phyloP scores from a whole-genome alignment of 2,113 vertebrate genomes.

The Mormyrus lacerda region DNA sequence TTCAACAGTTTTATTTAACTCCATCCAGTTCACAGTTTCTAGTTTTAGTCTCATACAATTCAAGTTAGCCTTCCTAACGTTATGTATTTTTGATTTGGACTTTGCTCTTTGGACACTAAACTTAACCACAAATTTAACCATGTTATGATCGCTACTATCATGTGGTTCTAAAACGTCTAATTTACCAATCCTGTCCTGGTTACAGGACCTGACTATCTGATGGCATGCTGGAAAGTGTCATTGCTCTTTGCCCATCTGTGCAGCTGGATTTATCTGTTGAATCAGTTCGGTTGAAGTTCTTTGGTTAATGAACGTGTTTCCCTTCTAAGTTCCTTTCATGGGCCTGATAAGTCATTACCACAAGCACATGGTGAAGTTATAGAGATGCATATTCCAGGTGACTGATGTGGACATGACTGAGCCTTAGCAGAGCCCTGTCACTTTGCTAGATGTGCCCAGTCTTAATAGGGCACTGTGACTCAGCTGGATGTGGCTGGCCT shows the following conservation, averaged over 20 bases:
- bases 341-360: neutral
- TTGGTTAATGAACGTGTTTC: neutral
- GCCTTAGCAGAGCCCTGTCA: neutral
- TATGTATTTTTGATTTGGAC: too few species aligned
- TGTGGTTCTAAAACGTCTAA: too few species aligned
- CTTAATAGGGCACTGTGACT: neutral
- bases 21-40: too few species aligned
- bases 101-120: too few species aligned
- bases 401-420: neutral
- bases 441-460: neutral
- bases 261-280: neutral
- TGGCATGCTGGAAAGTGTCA: neutral
- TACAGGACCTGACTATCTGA: neutral
- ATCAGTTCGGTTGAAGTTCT: neutral
- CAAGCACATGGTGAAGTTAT: neutral
- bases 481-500: neutral
- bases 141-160: too few species aligned
- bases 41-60: too few species aligned
- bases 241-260: neutral
- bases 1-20: too few species aligned
- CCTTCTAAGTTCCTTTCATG: neutral
- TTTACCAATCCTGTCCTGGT: too few species aligned
- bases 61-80: too few species aligned
- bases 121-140: too few species aligned
- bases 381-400: neutral